Evolutionary conservation across 2,797 vertebrate genomes (phyloP), one percentile per base, ranked within the genome.

Genomic region (Cephalopachus bancanus): DNA sequence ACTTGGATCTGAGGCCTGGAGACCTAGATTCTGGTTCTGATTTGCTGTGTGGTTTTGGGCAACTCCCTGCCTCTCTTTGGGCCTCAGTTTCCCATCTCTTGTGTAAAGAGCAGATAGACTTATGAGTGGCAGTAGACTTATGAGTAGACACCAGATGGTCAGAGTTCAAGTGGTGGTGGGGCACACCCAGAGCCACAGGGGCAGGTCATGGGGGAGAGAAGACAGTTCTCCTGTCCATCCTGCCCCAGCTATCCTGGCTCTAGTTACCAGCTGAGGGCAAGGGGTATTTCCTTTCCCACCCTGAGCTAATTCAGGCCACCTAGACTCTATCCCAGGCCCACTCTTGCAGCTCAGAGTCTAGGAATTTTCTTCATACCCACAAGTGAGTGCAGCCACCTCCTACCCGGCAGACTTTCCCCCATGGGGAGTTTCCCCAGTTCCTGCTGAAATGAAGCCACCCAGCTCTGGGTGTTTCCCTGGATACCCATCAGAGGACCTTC

Each of bases 391-490:
- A 10, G 26, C 51, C 30, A 75, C 85, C 26, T 3, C 76, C 94
- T 92, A 89, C 86, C 71, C 5, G 1, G 72, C 62, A 97, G 87
- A n/a, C 83, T 91, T 96, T 96, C 96, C 96, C 89, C 91, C 0
- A 0, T 10, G 83, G 95, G 0, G 33, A 97, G 87, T 97, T 98
- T 97, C 97, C 91, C 1, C 28, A 94, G 75, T 76, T n/a, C 65
- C 75, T 97, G 96, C 93, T 92, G 94, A 89, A 93, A 86, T 28
- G 76, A 75, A 97, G 86, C 67, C 64, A 75, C 10, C 11, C 92
- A 91, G 88, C 89, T 91, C 60, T 96, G 96, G 92, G 90, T 91
- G 93, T 97, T 95, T 93, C 76, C 95, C 90, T 97, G 95, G 55
- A 92, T 26, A 64, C 30, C 44, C 92, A 74, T 92, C 14, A 59